Evolutionary conservation across 2,888 invertebrate genomes (phyloP), one percentile per base, ranked within the genome.

Genomic region (Autographa gamma): DNA sequence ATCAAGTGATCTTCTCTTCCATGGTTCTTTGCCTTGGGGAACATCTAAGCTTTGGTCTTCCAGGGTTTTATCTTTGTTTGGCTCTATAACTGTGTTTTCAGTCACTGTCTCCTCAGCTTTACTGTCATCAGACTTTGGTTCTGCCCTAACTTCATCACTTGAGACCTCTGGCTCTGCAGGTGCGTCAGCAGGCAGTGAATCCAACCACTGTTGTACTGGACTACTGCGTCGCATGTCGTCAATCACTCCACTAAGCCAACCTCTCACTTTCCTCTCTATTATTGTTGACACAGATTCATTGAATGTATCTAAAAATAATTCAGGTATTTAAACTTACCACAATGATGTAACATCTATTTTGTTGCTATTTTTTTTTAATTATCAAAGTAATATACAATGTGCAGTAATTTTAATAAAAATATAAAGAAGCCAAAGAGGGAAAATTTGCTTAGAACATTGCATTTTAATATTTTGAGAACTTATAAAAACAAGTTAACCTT

Each of bases 121-220:
- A 69, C 90, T 92, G 13, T 92, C 92, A 77, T 93, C 92, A 66
- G 93, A 92, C 74, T 89, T 89, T 48, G 84, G 58, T 32, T 90
- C 89, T 31, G 85, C 82, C 48, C 86, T 86, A 25, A 81, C 82
- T 56, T 86, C 85, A 63, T 87, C 86, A 69, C 77, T 81, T 18
- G 71, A 67, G 43, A 82, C 84, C 11, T 86, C 83, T 56, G 80
- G 38, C 34, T 87, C 85, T 8, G 82, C 68, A 19, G 84, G 80
- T 52, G 87, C 68, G 1, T 93, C 93, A 73, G 90, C 90, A 41
- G 97, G 97, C 78, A 97, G 91, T 9, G 97, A 97, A 86, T 97
- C 97, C 77, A 97, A 96, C 97, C 97, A 98, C 93, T 97, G 97
- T 80, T 98, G 97, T 65, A 98, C 97, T 63, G 97, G 96, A 79